These are phyloP conservation scores for Meiosimyza decipiens DNA, from an alignment of 2,888 invertebrate species.

Conservation along the genomic window DNA sequence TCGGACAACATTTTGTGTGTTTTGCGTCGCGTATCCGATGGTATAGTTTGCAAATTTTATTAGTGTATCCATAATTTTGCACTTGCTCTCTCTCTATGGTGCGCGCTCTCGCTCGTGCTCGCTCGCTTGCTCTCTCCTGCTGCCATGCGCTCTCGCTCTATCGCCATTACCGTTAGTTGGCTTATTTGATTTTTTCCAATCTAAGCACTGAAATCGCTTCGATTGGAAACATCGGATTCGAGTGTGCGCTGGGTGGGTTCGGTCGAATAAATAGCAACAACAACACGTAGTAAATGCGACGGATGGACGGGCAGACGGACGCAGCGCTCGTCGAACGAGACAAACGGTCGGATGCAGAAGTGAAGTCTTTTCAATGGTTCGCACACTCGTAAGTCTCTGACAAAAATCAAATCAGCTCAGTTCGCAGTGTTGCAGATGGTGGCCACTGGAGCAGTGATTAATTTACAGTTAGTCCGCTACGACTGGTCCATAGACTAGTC, in stretches of 20 bases:
- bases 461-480: constrained; percentile 62
- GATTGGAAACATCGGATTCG: constrained; percentile 60
- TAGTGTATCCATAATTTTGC: not conserved
- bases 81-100: constrained; percentile 34
- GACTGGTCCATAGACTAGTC: not conserved
- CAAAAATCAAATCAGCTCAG: constrained; percentile 48
- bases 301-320: constrained; percentile 13
- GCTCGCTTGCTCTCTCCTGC: constrained; percentile 40
- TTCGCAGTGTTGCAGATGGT: constrained; percentile 54
- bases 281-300: no score
- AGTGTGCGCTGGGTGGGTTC: constrained; percentile 45
- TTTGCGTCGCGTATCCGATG: constrained; percentile 4
- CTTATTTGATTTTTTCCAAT: constrained; percentile 59
- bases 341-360: constrained; percentile 7
- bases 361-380: not conserved
- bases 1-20: not conserved
- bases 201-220: constrained; percentile 59
- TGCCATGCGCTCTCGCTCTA: constrained; percentile 21
- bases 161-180: constrained; percentile 47
- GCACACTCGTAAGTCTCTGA: constrained; percentile 42
- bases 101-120: constrained; percentile 27
- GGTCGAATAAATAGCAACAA: not conserved
- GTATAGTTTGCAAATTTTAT: constrained; percentile 17
- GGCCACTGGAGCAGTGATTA: constrained; percentile 59
- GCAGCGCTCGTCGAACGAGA: not conserved